Conservation (phyloP, 2,797 vertebrate species). For the Enteromius thamalakanensis region DNA sequence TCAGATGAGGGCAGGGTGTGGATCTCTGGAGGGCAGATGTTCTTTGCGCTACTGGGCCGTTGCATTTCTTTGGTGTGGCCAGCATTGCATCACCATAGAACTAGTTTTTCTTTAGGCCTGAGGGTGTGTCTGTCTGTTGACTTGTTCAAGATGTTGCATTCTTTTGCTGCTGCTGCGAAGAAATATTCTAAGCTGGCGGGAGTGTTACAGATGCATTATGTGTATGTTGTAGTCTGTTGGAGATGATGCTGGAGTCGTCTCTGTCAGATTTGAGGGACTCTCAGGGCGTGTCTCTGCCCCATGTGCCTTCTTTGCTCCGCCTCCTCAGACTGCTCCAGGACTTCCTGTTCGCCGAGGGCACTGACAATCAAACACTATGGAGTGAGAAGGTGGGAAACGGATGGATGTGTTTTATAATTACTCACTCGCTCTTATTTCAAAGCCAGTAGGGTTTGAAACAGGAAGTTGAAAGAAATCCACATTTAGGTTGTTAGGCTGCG, state of each 20-base stretch:
- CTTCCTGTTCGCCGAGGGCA: constrained; percentile 93
- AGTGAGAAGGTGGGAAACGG: constrained; percentile 90
- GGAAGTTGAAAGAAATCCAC: background rate
- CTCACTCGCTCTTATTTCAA: background rate
- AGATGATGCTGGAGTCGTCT: constrained; percentile 98
- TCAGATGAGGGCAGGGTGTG: constrained; percentile 16
- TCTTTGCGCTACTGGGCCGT: background rate
- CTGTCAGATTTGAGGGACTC: constrained; percentile 89
- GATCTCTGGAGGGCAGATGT: constrained; percentile 16
- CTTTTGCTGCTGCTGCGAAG: constrained; percentile 11
- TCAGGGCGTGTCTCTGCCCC: constrained; percentile 73
- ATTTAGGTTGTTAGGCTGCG: background rate
- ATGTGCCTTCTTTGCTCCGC: constrained; percentile 86
- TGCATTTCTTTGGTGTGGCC: constrained; percentile 21
- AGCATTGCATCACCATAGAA: constrained; percentile 15
- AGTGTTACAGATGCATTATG: background rate
- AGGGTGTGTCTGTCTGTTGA: constrained; percentile 25
- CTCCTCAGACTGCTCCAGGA: constrained; percentile 94
- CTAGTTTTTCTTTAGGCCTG: constrained; percentile 10
- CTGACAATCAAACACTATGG: constrained; percentile 90
- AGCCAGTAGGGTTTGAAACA: background rate
- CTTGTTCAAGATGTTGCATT: constrained; percentile 20
- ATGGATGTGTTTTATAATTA: background rate
- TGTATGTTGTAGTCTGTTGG: constrained; percentile 83
- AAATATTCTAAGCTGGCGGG: background rate